Evolutionary conservation across 2,888 invertebrate genomes (phyloP).

Genomic region (Diarsia dahlii): DNA sequence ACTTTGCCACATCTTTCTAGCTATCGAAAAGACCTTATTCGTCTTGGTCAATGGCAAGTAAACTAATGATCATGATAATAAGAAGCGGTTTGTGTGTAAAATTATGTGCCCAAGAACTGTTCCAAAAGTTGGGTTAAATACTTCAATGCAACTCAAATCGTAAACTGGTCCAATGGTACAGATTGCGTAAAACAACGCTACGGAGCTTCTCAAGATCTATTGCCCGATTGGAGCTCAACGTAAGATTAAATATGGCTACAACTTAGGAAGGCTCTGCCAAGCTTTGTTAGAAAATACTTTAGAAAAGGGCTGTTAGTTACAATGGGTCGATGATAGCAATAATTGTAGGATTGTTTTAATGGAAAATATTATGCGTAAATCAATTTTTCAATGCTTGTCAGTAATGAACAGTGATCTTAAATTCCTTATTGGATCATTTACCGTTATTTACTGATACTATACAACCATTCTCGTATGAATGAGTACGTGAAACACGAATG

Average conservation of each 20-base stretch:
- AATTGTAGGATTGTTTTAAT: neutral
- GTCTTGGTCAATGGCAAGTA: neutral
- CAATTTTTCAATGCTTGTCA: neutral
- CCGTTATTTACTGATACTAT: constrained; percentile 8
- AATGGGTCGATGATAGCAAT: no score
- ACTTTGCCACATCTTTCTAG: neutral
- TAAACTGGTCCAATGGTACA: neutral
- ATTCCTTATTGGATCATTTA: constrained; percentile 17
- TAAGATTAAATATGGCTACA: constrained; percentile 1
- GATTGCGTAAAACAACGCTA: neutral
- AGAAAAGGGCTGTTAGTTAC: neutral
- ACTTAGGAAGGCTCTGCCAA: neutral
- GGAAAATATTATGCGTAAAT: neutral
- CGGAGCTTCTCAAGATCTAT: constrained; percentile 14
- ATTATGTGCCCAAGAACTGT: neutral
- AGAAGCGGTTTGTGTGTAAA: neutral
- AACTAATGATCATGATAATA: neutral
- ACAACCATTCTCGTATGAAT: constrained; percentile 49
- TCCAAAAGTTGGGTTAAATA: neutral
- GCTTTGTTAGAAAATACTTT: constrained; percentile 23
- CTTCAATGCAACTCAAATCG: neutral
- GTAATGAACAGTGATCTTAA: neutral
- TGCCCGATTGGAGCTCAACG: constrained; percentile 11
- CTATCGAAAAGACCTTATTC: neutral
- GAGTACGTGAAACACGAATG: constrained; percentile 45